Evolutionary conservation across 2,888 invertebrate genomes (phyloP).

Genomic region (Euspilapteryx auroguttella): DNA sequence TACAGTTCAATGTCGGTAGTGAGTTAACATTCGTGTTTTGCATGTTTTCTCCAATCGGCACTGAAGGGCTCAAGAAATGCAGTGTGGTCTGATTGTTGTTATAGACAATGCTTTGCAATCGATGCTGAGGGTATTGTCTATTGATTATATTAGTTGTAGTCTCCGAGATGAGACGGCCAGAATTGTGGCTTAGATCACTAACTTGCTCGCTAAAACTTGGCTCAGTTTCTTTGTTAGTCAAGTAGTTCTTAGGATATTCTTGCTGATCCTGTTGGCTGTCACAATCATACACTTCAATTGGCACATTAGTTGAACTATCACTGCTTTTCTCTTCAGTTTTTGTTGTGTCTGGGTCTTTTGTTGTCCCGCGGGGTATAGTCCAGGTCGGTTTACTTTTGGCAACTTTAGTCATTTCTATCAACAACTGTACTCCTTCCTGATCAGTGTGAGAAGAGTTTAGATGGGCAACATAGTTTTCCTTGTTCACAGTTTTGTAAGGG

Average conservation of each 20-base stretch:
- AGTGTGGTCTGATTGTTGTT: constrained; percentile 27
- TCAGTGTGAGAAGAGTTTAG: constrained; percentile 51
- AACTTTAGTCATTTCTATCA: constrained; percentile 29
- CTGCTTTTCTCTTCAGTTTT: constrained; percentile 17
- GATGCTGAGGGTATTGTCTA: constrained; percentile 29
- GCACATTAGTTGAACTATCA: constrained; percentile 22
- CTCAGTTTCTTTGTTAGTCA: constrained; percentile 15
- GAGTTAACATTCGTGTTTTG: constrained; percentile 28
- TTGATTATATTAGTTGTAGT: constrained; percentile 30
- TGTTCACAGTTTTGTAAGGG: constrained; percentile 65
- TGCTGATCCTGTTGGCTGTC: constrained; percentile 41
- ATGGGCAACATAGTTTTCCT: constrained; percentile 62
- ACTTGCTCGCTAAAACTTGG: constrained; percentile 30
- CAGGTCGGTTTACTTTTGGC: constrained; percentile 27
- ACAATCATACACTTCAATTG: constrained; percentile 45
- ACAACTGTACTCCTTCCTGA: constrained; percentile 34
- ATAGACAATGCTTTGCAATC: constrained; percentile 23
- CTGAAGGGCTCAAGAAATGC: constrained; percentile 33
- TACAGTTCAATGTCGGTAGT: constrained; percentile 22
- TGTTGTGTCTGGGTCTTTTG: constrained; percentile 13
- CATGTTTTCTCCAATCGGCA: constrained; percentile 29
- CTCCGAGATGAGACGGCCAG: constrained; percentile 40
- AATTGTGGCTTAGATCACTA: constrained; percentile 40
- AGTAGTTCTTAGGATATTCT: constrained; percentile 31
- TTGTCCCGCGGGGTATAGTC: constrained; percentile 40